phyloP scores from a whole-genome alignment of 2,888 invertebrate species.

The Cylloceria caligata region DNA sequence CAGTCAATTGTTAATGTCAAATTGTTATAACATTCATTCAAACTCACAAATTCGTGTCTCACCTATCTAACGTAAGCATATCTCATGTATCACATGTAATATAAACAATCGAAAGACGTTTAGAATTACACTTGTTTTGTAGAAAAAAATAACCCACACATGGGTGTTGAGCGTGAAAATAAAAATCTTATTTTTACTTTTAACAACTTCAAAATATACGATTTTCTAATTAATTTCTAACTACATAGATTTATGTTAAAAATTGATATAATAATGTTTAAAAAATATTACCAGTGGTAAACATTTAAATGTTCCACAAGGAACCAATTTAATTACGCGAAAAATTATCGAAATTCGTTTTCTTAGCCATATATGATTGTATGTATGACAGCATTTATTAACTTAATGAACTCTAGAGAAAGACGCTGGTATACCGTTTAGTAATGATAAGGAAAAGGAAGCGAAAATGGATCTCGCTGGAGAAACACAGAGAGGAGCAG shows the following conservation, averaged over 20 bases:
- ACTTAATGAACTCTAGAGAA: constrained; percentile 1
- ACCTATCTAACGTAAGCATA: too few relatives aligned
- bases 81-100: too few relatives aligned
- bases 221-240: not conserved
- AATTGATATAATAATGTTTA: not conserved
- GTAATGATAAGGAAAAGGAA: not conserved
- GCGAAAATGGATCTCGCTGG: not conserved
- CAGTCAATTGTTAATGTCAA: too few relatives aligned
- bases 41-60: not conserved
- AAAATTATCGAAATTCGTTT: not conserved
- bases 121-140: not conserved
- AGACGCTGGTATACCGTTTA: not conserved
- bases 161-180: not conserved
- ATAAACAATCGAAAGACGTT: not conserved
- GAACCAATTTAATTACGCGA: not conserved
- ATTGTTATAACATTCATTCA: not conserved
- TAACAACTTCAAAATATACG: too few relatives aligned
- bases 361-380: not conserved
- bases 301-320: not conserved
- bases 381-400: constrained; percentile 1
- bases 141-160: not conserved
- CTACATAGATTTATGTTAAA: not conserved
- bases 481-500: constrained; percentile 8
- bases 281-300: not conserved
- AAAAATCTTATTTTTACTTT: too few relatives aligned